Conservation (phyloP, 2,113 vertebrate genomes). For the Mesembrinibis cayennensis region DNA sequence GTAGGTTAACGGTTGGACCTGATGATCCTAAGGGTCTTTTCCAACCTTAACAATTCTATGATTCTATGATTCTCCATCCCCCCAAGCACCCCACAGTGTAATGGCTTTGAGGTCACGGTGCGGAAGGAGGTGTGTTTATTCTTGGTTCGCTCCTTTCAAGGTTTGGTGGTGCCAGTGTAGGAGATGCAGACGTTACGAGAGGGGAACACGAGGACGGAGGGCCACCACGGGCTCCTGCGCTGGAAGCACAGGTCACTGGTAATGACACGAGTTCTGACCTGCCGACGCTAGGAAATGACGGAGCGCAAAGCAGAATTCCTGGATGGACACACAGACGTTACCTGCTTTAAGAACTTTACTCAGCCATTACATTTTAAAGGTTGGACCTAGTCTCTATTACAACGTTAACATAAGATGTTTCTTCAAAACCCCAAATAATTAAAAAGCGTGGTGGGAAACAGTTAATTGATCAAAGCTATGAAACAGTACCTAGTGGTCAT, state of each 20-base stretch:
- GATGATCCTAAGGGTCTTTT: too few relatives aligned
- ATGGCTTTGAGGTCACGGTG: too few relatives aligned
- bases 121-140: fast-evolving
- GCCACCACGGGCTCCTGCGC: not conserved
- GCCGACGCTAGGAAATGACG: not conserved
- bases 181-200: fast-evolving
- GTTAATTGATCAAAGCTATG: not conserved
- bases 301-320: not conserved
- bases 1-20: too few relatives aligned
- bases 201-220: not conserved
- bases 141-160: not conserved
- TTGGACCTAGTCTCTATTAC: fast-evolving
- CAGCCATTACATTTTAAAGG: not conserved
- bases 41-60: too few relatives aligned
- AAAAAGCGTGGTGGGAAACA: fast-evolving
- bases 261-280: not conserved
- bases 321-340: fast-evolving
- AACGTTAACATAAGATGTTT: not conserved
- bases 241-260: not conserved
- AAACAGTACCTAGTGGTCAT: too few relatives aligned
- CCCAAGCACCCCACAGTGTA: too few relatives aligned
- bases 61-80: too few relatives aligned
- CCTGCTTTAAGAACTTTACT: not conserved
- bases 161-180: fast-evolving
- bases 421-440: not conserved